phyloP scores from a whole-genome alignment of 2,888 invertebrate species.

The Ernsta delagoae region DNA sequence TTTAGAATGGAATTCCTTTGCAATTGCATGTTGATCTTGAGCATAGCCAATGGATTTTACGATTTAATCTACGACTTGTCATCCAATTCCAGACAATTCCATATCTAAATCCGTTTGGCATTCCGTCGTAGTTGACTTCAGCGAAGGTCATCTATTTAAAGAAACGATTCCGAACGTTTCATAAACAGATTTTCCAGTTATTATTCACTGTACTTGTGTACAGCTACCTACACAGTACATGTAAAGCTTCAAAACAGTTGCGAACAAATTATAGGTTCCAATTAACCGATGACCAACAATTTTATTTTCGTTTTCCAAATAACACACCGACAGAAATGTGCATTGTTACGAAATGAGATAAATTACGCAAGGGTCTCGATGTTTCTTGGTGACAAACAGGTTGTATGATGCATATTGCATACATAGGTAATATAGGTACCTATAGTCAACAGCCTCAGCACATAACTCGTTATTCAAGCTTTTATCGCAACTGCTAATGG shows the following conservation, averaged over 20 bases:
- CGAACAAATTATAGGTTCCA: too few species aligned
- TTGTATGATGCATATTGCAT: conserved; percentile 20
- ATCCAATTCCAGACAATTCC: too few species aligned
- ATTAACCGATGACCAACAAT: too few species aligned
- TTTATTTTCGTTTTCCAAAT: too few species aligned
- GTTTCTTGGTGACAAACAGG: conserved; percentile 26
- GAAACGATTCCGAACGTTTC: neutral
- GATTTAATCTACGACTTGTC: too few species aligned
- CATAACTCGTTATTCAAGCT: conserved; percentile 33
- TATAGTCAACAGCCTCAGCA: conserved; percentile 10
- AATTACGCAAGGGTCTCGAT: conserved; percentile 25
- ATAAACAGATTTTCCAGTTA: conserved; percentile 3
- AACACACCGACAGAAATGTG: neutral
- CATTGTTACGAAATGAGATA: conserved; percentile 12
- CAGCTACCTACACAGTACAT: neutral
- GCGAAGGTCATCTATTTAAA: conserved; percentile 21
- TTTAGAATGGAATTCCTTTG: too few species aligned
- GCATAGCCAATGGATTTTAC: too few species aligned
- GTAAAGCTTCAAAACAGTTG: neutral
- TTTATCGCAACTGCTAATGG: conserved; percentile 20
- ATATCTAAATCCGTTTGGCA: conserved; percentile 3
- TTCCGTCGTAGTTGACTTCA: neutral
- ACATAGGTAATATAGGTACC: too few species aligned
- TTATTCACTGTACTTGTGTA: neutral
- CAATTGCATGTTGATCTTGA: too few species aligned